Evolutionary conservation across 2,888 invertebrate genomes (phyloP).

Genomic region (Lasioglossum malachurum): DNA sequence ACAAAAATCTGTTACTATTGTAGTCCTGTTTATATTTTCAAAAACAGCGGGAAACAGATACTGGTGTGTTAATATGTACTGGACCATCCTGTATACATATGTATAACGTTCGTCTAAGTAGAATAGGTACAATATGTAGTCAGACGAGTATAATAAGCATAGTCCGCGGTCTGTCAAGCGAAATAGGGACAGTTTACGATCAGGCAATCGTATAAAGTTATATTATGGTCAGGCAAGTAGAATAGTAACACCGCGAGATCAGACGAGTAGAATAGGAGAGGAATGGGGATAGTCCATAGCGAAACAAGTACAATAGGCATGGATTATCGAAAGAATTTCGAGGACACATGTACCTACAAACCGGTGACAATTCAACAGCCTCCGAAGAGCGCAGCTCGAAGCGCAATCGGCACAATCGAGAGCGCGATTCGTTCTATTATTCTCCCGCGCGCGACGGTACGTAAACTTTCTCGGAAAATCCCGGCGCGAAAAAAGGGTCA

Average conservation of each 20-base stretch:
- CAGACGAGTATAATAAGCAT: not conserved
- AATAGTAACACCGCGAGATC: not conserved
- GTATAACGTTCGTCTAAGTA: not conserved
- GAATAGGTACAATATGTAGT: not conserved
- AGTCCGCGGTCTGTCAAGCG: not conserved
- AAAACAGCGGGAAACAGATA: not conserved
- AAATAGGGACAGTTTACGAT: not conserved
- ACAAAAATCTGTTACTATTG: too few species aligned
- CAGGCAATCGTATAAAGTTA: not conserved
- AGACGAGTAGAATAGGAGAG: not conserved
- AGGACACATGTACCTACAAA: not conserved
- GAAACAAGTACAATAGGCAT: not conserved
- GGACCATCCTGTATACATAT: not conserved
- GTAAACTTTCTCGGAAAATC: conserved; percentile 14
- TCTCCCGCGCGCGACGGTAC: not conserved
- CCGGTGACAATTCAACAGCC: not conserved
- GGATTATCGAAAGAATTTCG: not conserved
- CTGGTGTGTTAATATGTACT: not conserved
- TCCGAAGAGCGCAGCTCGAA: not conserved
- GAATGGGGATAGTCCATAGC: not conserved
- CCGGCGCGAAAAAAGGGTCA: not conserved
- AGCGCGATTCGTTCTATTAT: not conserved
- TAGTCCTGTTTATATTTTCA: not conserved
- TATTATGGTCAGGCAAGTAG: not conserved
- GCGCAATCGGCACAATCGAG: not conserved